phyloP scores from a whole-genome alignment of 2,113 vertebrate genomes.

The Sorex fumeus region DNA sequence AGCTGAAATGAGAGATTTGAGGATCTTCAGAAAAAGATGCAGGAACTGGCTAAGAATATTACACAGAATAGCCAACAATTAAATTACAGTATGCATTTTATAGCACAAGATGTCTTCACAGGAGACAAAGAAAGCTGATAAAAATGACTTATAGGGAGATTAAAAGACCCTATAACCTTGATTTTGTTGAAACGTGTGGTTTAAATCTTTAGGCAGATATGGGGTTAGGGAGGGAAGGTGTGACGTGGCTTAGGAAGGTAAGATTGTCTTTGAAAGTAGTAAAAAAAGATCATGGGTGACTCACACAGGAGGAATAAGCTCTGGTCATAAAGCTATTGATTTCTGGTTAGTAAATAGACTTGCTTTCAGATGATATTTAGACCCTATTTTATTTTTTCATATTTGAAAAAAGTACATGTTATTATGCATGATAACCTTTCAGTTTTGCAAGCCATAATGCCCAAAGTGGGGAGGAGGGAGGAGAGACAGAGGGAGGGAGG shows the following conservation, averaged over 20 bases:
- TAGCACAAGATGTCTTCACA: conserved; percentile 34
- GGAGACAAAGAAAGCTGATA: conserved; percentile 64
- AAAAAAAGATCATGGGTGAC: background rate
- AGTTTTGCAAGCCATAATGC: too few relatives aligned
- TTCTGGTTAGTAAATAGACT: background rate
- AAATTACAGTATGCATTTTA: conserved; percentile 56
- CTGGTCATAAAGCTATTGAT: background rate
- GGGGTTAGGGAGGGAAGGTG: background rate
- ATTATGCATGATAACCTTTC: too few relatives aligned
- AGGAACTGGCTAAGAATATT: conserved; percentile 47
- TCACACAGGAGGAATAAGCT: background rate
- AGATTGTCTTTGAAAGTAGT: background rate
- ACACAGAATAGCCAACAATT: conserved; percentile 36
- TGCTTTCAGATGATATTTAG: conserved; percentile 60
- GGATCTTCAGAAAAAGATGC: conserved; percentile 53
- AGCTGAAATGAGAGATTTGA: conserved; percentile 54
- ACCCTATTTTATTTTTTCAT: conserved; percentile 41
- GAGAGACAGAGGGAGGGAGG: too few relatives aligned
- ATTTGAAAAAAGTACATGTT: conserved; percentile 19
- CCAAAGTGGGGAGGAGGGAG: too few relatives aligned
- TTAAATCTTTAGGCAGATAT: conserved; percentile 35
- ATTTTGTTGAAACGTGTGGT: conserved; percentile 37
- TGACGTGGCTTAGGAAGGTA: background rate
- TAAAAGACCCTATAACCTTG: conserved; percentile 43
- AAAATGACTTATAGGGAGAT: conserved; percentile 68